phyloP scores from a whole-genome alignment of 2,797 vertebrate genomes.

The Harpagifer antarcticus region DNA sequence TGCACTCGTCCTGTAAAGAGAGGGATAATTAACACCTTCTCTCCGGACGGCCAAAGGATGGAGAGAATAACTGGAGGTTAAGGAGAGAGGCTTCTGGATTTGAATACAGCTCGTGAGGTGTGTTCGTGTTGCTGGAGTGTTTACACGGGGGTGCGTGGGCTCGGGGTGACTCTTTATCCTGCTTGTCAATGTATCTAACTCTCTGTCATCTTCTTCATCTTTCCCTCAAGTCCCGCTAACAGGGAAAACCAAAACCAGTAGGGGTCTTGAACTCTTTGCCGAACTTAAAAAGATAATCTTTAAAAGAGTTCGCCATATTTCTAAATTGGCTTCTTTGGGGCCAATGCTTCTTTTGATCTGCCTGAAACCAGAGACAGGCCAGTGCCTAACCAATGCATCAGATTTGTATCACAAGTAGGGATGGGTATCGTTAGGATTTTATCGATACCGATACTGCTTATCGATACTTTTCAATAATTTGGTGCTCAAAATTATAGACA shows the following conservation, averaged over 20 bases:
- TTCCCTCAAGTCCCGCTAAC: not conserved
- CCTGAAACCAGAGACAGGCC: not conserved
- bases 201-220: conserved; percentile 4
- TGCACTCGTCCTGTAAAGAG: conserved; percentile 62
- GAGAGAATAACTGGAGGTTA: conserved; percentile 55
- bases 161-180: conserved; percentile 42
- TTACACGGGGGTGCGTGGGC: conserved; percentile 23
- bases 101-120: conserved; percentile 43
- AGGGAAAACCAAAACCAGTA: conserved; percentile 15
- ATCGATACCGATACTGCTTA: too few relatives aligned
- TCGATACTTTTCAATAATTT: too few relatives aligned
- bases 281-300: not conserved
- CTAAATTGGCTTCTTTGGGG: not conserved
- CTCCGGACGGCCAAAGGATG: conserved; percentile 30
- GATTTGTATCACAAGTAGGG: not conserved
- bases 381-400: not conserved
- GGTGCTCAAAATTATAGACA: too few relatives aligned
- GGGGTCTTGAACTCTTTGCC: not conserved
- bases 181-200: conserved; percentile 32
- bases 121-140: conserved; percentile 30
- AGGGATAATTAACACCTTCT: conserved; percentile 73
- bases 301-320: not conserved
- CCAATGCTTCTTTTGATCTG: not conserved
- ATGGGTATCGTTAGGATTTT: too few relatives aligned
- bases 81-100: conserved; percentile 50